Conservation (phyloP, 2,113 vertebrate genomes). For the Synchiropus splendidus region DNA sequence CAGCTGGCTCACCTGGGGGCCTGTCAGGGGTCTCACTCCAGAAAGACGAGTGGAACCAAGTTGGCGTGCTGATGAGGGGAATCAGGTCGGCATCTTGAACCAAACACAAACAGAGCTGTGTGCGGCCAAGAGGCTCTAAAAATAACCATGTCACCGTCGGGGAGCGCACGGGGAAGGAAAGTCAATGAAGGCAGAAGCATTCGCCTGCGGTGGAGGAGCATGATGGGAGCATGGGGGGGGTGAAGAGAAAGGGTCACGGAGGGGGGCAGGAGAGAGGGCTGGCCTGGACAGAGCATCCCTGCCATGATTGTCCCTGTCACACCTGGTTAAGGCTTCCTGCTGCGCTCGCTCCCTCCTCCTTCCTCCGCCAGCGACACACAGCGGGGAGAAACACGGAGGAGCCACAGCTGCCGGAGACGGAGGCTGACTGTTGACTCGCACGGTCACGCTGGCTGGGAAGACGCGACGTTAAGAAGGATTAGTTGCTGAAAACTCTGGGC, state of each 20-base stretch:
- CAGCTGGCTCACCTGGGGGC: slow-evolving; percentile 14
- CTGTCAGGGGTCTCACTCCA: slow-evolving; percentile 10
- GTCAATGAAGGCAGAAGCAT: slow-evolving; percentile 37
- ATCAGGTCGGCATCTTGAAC: slow-evolving; percentile 40
- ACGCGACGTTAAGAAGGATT: slow-evolving; percentile 31
- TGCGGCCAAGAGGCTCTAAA: slow-evolving; percentile 28
- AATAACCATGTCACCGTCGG: slow-evolving; percentile 31
- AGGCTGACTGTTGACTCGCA: slow-evolving; percentile 34
- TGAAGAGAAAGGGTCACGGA: slow-evolving; percentile 17
- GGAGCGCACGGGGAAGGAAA: slow-evolving; percentile 32
- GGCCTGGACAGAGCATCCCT: slow-evolving; percentile 8
- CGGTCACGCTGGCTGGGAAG: slow-evolving; percentile 23
- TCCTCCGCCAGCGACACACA: slow-evolving; percentile 17
- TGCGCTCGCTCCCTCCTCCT: slow-evolving; percentile 1
- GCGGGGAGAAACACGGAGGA: slow-evolving; percentile 9
- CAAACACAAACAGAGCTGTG: slow-evolving; percentile 26
- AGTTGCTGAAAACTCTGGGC: slow-evolving; percentile 23
- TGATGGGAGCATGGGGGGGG: slow-evolving; percentile 23
- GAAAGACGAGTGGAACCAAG: slow-evolving; percentile 7
- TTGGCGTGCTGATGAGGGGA: slow-evolving; percentile 33
- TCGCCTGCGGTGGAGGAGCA: slow-evolving; percentile 22
- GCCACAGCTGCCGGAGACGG: slow-evolving; percentile 15
- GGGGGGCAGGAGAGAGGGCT: slow-evolving; percentile 4
- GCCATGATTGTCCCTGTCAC: slow-evolving; percentile 32
- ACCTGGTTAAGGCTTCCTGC: slow-evolving; percentile 38